phyloP scores from a whole-genome alignment of 1,140 invertebrate genomes.

The Antheraea mylitta region DNA sequence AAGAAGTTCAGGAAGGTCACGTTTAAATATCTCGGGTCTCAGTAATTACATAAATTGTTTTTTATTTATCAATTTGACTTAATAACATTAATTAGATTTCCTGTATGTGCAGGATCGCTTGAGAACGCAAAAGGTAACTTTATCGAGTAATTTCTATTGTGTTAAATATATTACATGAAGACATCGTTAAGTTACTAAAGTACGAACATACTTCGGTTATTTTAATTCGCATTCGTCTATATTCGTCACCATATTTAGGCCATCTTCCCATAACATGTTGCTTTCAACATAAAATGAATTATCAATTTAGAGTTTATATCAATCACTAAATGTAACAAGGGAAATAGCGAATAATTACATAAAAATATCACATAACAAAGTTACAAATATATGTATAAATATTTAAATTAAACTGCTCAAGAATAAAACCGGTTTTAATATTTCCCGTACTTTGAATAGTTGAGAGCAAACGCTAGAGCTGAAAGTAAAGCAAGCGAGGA shows the following conservation, averaged over 20 bases:
- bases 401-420: background rate
- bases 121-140: background rate
- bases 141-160: no score
- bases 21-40: constrained; percentile 16
- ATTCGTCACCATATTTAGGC: no score
- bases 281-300: no score
- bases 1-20: constrained; percentile 38
- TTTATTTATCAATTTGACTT: background rate
- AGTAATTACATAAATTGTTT: background rate
- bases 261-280: no score
- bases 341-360: no score
- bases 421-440: background rate
- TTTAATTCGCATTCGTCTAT: no score
- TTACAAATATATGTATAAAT: background rate
- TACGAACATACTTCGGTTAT: background rate
- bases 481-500: constrained; percentile 3
- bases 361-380: no score
- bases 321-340: no score
- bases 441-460: background rate
- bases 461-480: background rate
- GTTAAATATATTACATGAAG: no score
- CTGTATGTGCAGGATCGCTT: background rate
- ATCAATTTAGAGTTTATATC: no score
- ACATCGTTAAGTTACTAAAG: background rate
- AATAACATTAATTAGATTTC: background rate